Base-by-base conservation (phyloP, 2,888 invertebrate genomes). In the Hoplodrina blanda region DNA sequence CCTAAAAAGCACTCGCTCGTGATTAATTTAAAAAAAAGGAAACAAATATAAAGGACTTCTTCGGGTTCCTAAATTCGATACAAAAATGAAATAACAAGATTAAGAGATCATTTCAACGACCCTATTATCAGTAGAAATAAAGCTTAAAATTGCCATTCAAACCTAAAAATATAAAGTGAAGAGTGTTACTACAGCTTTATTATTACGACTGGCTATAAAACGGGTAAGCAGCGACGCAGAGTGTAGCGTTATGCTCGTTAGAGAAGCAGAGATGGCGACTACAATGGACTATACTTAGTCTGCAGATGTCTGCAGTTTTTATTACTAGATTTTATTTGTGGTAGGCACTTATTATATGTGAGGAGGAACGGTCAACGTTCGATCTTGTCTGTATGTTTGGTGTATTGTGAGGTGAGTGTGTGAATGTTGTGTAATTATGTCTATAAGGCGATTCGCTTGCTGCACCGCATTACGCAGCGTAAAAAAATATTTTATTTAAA, bases 251-350 rank as follows among this genome's bases (percentile, higher is more conserved):
- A 59, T 75, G 61, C 59, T 79, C 82, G 78, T 80, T 78, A 83
- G 64, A 68, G 71, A 80, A 62, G 30, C 53, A 74, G 82, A 82
- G 75, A 81, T 68, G 69, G 80, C 71, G 52, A 19, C 44, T 33
- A 53, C 25, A 61, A 54, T 60, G 62, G 60, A 50, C 25, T 53
- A 49, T 53, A 65, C 73, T 82, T 41, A 41, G 56, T 57, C 13
- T 70, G 78, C 78, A 85, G 84, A 84, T 83, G 80, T 64, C 64
- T 57, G 46, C 25, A 57, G 55, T 55, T 83, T 83, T 85, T 78
- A 64, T 64, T 19, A 66, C 19, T 41, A 49, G 7, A 56, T 76
- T 82, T 85, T 80, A 80, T 84, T 78, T 62, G 25, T 53, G 67
- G 46, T 56, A 41, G 13, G 54, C 25, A 25, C 25, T 25, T 25